Conservation (phyloP, 2,113 vertebrate genomes). For the Larimichthys polyactis region DNA sequence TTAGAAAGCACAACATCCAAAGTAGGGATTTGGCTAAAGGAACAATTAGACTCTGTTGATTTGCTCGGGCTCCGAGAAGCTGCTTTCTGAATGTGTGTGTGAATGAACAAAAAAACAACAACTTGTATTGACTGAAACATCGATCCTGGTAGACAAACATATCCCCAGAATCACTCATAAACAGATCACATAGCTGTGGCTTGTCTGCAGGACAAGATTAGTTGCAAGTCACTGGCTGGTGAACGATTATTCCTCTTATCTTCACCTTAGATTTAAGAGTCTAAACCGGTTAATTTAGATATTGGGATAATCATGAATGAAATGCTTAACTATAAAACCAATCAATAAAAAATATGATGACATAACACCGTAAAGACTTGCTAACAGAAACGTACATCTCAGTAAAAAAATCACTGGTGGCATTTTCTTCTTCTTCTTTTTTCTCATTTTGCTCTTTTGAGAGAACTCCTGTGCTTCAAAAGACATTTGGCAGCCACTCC, state of each 20-base stretch:
- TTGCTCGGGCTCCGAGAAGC: too few species aligned
- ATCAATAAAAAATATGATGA: not conserved
- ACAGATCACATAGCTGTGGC: not conserved
- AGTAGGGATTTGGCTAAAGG: not conserved
- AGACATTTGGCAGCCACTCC: conserved; percentile 64
- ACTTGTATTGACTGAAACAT: not conserved
- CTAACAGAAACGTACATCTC: conserved; percentile 2
- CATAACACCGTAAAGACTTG: not conserved
- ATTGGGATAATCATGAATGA: not conserved
- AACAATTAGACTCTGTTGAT: conserved; percentile 11
- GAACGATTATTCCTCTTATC: not conserved
- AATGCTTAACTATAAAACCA: not conserved
- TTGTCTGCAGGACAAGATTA: not conserved
- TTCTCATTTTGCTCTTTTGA: conserved; percentile 55
- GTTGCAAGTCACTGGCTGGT: not conserved
- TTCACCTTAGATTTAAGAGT: not conserved
- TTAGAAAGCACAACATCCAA: not conserved
- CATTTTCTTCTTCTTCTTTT: conserved; percentile 34
- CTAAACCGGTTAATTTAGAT: not conserved
- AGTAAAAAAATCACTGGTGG: conserved; percentile 41
- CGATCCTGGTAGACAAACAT: not conserved
- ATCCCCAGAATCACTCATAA: not conserved
- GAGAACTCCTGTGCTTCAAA: conserved; percentile 61
- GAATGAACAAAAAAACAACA: too few species aligned
- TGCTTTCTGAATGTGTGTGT: too few species aligned